These are phyloP conservation scores for Pangasius macronema DNA, from an alignment of 2,797 vertebrate genomes.

Conservation along the genomic window DNA sequence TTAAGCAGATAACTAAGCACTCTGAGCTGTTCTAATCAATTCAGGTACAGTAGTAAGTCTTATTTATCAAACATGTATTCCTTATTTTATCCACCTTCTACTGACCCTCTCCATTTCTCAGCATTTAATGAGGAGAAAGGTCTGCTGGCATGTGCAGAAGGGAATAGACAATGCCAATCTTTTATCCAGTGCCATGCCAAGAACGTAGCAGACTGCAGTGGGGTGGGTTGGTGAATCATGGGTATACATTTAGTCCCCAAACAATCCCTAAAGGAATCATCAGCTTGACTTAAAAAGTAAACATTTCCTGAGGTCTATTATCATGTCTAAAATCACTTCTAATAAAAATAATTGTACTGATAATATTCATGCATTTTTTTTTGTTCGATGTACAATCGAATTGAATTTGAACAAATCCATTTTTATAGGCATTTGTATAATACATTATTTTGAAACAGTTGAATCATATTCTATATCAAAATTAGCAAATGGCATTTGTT, in stretches of 20 bases:
- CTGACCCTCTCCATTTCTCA: constrained; percentile 43
- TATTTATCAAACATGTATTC: constrained; percentile 10
- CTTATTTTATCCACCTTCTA: constrained; percentile 21
- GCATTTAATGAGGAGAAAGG: constrained; percentile 42
- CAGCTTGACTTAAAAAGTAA: background rate
- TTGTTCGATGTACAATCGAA: background rate
- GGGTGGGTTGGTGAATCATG: constrained; percentile 17
- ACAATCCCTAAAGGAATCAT: background rate
- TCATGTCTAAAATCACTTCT: background rate
- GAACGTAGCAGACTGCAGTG: constrained; percentile 36
- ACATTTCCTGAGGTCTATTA: background rate
- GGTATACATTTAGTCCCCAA: background rate
- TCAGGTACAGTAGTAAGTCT: background rate
- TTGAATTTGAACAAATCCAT: background rate
- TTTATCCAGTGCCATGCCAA: background rate
- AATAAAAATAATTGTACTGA: background rate
- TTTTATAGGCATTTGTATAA: background rate
- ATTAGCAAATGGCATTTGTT: background rate
- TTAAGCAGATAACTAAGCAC: background rate
- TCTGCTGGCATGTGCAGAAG: constrained; percentile 38
- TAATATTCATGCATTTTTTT: background rate
- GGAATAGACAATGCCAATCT: constrained; percentile 43
- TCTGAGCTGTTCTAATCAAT: background rate
- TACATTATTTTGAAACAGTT: background rate
- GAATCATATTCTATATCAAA: background rate